Conservation (phyloP, 2,797 vertebrate species). For the Takifugu ocellatus region DNA sequence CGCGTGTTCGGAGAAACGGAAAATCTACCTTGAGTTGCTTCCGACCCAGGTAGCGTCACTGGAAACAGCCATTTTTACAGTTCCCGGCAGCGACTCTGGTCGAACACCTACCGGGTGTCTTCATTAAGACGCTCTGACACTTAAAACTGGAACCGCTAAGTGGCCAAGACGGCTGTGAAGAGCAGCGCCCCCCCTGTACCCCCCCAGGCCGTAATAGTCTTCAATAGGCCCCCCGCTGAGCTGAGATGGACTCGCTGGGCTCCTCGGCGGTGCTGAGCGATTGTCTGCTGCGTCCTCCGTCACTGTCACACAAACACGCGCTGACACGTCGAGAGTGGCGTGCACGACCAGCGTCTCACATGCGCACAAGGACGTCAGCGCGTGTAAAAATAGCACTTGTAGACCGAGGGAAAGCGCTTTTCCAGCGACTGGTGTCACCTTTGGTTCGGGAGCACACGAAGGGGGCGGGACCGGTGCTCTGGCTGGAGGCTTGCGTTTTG, state of each 20-base stretch:
- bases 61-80: no score
- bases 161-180: slow-evolving; percentile 40
- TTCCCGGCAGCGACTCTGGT: no score
- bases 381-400: slow-evolving; percentile 66
- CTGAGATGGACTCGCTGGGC: slow-evolving; percentile 54
- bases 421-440: slow-evolving; percentile 69
- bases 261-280: slow-evolving; percentile 43
- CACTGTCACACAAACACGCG: slow-evolving; percentile 6
- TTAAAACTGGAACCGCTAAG: slow-evolving; percentile 34
- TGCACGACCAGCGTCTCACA: background rate
- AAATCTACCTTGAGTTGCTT: no score
- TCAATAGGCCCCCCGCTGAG: slow-evolving; percentile 61
- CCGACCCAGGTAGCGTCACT: no score
- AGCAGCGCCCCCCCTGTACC: slow-evolving; percentile 48
- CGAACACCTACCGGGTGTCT: no score
- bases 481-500: slow-evolving; percentile 1
- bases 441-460: slow-evolving; percentile 60
- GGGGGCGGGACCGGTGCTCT: slow-evolving; percentile 32
- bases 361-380: slow-evolving; percentile 45
- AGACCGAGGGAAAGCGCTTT: slow-evolving; percentile 33
- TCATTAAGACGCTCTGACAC: slow-evolving; percentile 24
- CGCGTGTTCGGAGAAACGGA: background rate
- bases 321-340: background rate
- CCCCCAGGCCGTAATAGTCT: slow-evolving; percentile 64
- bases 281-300: slow-evolving; percentile 25